Base-by-base conservation (phyloP, 2,797 vertebrate genomes). In the Falco rusticolus region DNA sequence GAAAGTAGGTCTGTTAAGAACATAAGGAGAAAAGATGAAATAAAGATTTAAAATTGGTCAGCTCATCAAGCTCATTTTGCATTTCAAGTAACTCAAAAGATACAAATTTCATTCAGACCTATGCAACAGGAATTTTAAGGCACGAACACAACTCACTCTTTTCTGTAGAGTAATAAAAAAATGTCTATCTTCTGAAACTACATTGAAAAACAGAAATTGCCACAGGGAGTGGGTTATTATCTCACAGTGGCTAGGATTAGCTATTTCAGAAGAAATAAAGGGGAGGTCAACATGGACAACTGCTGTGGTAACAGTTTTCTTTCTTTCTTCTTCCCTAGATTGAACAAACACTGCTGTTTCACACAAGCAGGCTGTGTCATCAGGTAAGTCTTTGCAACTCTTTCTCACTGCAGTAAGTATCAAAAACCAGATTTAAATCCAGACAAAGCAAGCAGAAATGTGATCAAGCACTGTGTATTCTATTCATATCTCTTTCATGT, bases 11-110 rank as follows among this genome's bases (percentile, higher is more conserved):
- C 25, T 20, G 16, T 71, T 91, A 88, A 83, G 82, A 96, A 85
- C 20, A 68, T 91, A 88, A 83, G 82, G 95, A 85, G 89, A 93
- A 90, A 84, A 93, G 84, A 84, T 12, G 34, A 95, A 94, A 86
- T 59, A 79, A 93, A 33, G 60, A 86, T 56, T 95, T 77, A 74
- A 72, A 92, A 85, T 22, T 39, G 39, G 19, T 59, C 43, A 82
- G 51, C 16, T 92, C 33, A 74, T 28, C 39, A 84, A 53, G 16
- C 31, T 68, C 10, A 60, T 37, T 64, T 57, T 89, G n/a, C 64
- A 90, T 84, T 84, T 85, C 76, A 86, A 43, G 16, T 66, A 60
- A 80, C 12, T 71, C 47, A 68, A 75, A 95, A 68, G 66, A 74
- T 33, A 87, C 1, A 6, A 6, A 21, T 84, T 84, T 75, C 64